Base-by-base conservation (phyloP, 92 coral and sea anemone species). In the Paragorgia papillata region DNA sequence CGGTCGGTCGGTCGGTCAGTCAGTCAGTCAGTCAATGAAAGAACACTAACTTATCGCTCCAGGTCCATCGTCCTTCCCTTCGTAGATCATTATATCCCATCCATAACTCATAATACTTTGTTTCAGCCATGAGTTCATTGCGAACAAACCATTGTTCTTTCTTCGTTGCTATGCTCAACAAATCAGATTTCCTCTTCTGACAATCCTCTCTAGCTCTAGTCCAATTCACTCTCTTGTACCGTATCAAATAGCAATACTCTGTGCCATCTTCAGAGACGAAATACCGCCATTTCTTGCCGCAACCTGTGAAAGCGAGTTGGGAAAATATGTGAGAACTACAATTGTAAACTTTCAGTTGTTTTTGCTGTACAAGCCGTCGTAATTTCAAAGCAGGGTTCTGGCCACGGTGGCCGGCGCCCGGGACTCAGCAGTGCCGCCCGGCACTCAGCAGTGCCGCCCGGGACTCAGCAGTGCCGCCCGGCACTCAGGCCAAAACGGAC, bases 81-180 rank as follows among this genome's bases (percentile, higher is more conserved):
- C 73, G 74, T 15, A 65, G 25, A 74, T 92, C 97, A 73, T 81
- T 90, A 59, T 62, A 88, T 9, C 97, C 98, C 82, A 94, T 80
- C 98, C 98, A 94, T 79, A 91, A 82, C 55, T 80, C 92, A 30
- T 70, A 70, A 18, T 70, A 70, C 39, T 30, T 70, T 28, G 91
- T 78, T 66, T 83, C 89, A 1, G 89, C 86, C 81, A 89, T 83
- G 18, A 94, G 87, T 40, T 75, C 86, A 54, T 80, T 73, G 14
- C 85, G 75, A 15, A 92, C 86, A 76, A 89, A 92, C 20, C 90
- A 87, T 66, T 94, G 98, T 58, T 94, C 98, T 60, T 75, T 30
- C 25, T 30, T 57, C 25, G 74, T 76, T 7, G 83, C 79, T 53
- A 94, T 85, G 18, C 97, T 91, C 76, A 89, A 68, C 60, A 94